These are phyloP conservation scores for Dryomyza anilis DNA, from an alignment of 2,888 invertebrate genomes.

Conservation along the genomic window DNA sequence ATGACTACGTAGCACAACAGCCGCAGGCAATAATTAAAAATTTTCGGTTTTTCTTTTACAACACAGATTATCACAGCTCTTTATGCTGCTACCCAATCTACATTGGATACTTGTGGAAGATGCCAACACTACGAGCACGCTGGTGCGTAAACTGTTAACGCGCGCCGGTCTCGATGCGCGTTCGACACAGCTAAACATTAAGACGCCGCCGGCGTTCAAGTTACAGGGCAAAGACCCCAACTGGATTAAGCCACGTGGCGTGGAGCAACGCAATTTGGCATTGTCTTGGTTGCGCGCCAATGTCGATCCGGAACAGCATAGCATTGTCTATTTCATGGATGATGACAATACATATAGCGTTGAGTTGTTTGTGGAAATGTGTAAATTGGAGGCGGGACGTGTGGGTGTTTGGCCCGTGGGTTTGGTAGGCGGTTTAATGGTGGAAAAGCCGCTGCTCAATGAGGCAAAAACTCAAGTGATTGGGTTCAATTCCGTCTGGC, in stretches of 20 bases:
- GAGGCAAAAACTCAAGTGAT: slow-evolving; percentile 64
- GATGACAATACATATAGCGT: slow-evolving; percentile 95
- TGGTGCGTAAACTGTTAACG: slow-evolving; percentile 76
- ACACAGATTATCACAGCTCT: slow-evolving; percentile 84
- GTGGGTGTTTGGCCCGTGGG: slow-evolving; percentile 97
- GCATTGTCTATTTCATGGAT: slow-evolving; percentile 92
- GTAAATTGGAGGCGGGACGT: slow-evolving; percentile 69
- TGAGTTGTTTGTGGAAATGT: slow-evolving; percentile 88
- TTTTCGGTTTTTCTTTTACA: no score
- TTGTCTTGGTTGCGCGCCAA: slow-evolving; percentile 71
- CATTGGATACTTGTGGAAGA: slow-evolving; percentile 96
- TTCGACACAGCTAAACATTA: slow-evolving; percentile 69
- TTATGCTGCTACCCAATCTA: slow-evolving; percentile 84
- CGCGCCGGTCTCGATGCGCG: slow-evolving; percentile 54
- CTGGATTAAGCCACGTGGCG: slow-evolving; percentile 84
- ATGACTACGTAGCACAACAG: neutral
- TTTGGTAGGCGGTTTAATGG: slow-evolving; percentile 91
- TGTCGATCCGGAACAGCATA: slow-evolving; percentile 63
- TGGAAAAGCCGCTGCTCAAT: slow-evolving; percentile 84
- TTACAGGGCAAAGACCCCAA: slow-evolving; percentile 69
- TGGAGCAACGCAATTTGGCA: slow-evolving; percentile 87
- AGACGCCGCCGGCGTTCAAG: slow-evolving; percentile 75
- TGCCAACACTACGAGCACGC: slow-evolving; percentile 64
- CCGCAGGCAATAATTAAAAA: neutral
- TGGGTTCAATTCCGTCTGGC: slow-evolving; percentile 78